Conservation (phyloP, 2,113 vertebrate genomes). For the Rostratula benghalensis region DNA sequence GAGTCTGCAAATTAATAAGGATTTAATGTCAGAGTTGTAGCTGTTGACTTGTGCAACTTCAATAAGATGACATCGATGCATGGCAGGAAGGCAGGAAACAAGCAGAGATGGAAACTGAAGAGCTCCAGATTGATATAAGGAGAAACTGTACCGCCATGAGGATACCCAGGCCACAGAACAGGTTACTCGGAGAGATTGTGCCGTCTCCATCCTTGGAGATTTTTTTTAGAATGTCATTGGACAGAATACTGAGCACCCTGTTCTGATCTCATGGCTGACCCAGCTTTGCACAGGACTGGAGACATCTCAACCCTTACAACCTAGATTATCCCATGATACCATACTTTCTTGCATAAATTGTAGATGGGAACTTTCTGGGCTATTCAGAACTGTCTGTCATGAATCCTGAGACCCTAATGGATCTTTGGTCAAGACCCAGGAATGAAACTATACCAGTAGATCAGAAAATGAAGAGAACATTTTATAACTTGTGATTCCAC, state of each 20-base stretch:
- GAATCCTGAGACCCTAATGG: background rate
- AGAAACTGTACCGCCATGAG: background rate
- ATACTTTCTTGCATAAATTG: background rate
- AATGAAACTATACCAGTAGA: background rate
- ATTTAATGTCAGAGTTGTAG: background rate
- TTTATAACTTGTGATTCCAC: background rate
- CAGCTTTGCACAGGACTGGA: background rate
- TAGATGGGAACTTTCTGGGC: background rate
- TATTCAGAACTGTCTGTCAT: background rate
- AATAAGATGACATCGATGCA: background rate
- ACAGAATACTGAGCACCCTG: background rate
- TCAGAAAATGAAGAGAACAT: background rate
- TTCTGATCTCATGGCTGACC: background rate
- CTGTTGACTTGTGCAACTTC: background rate
- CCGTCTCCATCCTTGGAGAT: background rate
- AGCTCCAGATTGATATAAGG: background rate
- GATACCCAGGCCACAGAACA: background rate
- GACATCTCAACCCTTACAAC: background rate
- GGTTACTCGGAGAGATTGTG: background rate
- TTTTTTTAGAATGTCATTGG: background rate
- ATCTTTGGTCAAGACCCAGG: background rate
- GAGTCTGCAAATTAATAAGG: background rate
- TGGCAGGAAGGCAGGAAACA: background rate
- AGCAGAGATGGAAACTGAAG: background rate
- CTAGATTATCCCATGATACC: background rate